These are phyloP conservation scores for Epicauta chinensis DNA, from an alignment of 1,140 invertebrate genomes.

Conservation along the genomic window DNA sequence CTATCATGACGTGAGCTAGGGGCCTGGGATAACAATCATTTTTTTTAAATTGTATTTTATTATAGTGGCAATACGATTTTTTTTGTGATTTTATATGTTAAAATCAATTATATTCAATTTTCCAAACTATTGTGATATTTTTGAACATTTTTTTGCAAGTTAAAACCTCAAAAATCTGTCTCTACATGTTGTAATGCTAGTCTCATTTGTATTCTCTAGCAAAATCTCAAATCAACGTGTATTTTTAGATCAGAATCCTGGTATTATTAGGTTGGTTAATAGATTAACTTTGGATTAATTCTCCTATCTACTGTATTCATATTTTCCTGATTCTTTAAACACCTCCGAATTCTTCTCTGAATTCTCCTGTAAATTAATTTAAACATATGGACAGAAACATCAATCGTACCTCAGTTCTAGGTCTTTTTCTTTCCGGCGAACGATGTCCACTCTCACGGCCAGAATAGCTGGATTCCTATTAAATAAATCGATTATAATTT, in stretches of 20 bases:
- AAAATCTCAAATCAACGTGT: no score
- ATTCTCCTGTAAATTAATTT: slow-evolving; percentile 19
- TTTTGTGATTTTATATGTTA: slow-evolving; percentile 15
- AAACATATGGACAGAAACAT: slow-evolving; percentile 6
- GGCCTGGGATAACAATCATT: slow-evolving; percentile 24
- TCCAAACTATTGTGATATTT: slow-evolving; percentile 12
- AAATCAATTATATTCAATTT: slow-evolving; percentile 2
- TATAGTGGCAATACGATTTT: neutral
- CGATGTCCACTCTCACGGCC: slow-evolving; percentile 25
- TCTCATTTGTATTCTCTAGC: neutral
- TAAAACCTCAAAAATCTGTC: slow-evolving; percentile 1
- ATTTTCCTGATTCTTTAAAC: neutral
- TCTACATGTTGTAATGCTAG: neutral
- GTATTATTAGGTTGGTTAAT: no score
- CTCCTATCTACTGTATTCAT: no score
- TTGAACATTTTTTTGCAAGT: slow-evolving; percentile 14
- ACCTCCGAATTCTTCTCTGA: neutral
- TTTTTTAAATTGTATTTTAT: slow-evolving; percentile 20
- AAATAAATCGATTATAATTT: neutral
- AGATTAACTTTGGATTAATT: no score
- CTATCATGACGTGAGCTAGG: slow-evolving; percentile 38
- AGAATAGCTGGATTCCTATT: slow-evolving; percentile 32
- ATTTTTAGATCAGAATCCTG: no score
- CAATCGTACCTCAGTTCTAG: slow-evolving; percentile 36
- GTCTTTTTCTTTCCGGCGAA: slow-evolving; percentile 38